Percentiles rank a stretch among this genome's conserved stretches.
Evolutionary conservation across 2,888 invertebrate genomes (phyloP).

Genomic region (Eremobia ochroleuca): DNA sequence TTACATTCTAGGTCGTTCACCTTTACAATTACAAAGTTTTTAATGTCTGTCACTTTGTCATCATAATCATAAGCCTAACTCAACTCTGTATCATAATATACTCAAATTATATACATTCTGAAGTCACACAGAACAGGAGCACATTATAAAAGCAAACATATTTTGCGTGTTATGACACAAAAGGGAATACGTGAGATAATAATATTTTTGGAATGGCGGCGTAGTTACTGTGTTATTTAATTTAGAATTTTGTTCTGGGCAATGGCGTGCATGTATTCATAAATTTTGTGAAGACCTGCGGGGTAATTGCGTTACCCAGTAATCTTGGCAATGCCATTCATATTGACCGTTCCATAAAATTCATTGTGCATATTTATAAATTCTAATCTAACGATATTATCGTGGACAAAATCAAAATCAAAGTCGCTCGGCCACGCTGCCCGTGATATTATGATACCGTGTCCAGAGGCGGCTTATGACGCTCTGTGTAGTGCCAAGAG

Average conservation of each 20-base stretch:
- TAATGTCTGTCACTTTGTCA: not conserved
- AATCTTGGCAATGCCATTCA: no score
- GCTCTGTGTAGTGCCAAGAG: no score
- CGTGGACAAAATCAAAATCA: no score
- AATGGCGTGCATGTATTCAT: not conserved
- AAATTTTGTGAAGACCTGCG: not conserved
- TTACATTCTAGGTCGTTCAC: not conserved
- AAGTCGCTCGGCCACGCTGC: no score
- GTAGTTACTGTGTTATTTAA: not conserved
- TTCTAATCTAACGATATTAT: no score
- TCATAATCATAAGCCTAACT: not conserved
- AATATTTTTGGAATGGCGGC: not conserved
- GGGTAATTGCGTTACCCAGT: not conserved
- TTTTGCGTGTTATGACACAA: conserved; percentile 5
- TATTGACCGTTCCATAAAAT: no score
- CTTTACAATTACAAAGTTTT: not conserved
- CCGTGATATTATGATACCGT: no score
- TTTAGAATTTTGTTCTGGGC: conserved; percentile 4
- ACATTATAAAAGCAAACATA: conserved; percentile 15
- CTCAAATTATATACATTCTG: conserved; percentile 3
- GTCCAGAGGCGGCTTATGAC: no score
- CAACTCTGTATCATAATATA: not conserved
- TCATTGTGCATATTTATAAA: no score
- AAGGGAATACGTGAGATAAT: conserved; percentile 10
- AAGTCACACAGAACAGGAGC: not conserved